Evolutionary conservation across 2,797 vertebrate species (phyloP).

Genomic region (Phrynocephalus forsythii): DNA sequence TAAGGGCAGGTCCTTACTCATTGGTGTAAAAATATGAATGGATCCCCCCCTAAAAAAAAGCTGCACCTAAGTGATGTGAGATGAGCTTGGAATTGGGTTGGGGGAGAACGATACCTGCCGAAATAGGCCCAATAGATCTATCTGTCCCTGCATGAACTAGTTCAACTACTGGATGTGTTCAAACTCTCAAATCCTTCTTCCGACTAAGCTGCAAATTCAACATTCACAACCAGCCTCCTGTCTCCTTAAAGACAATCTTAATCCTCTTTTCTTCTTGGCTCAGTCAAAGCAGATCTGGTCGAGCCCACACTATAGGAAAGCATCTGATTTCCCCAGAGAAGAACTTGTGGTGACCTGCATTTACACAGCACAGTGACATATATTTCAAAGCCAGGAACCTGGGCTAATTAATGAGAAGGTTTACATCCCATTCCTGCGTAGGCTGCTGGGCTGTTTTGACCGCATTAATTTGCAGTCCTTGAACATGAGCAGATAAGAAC

Average conservation of each 20-base stretch:
- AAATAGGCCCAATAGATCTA: background rate
- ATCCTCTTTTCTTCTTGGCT: background rate
- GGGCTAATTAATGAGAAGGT: slow-evolving; percentile 31
- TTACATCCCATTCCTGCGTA: slow-evolving; percentile 31
- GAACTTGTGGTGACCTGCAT: background rate
- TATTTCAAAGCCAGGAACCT: slow-evolving; percentile 11
- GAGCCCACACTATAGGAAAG: slow-evolving; percentile 5
- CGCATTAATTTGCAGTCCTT: slow-evolving; percentile 61
- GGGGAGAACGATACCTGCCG: background rate
- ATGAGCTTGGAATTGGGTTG: background rate
- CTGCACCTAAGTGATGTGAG: background rate
- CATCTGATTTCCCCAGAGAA: accelerated
- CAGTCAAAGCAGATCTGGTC: background rate
- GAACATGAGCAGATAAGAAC: slow-evolving; percentile 65
- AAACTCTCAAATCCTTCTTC: slow-evolving; percentile 36
- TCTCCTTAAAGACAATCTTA: background rate
- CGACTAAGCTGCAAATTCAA: slow-evolving; percentile 7
- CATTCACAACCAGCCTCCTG: background rate
- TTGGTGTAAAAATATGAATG: background rate
- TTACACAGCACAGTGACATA: slow-evolving; percentile 38
- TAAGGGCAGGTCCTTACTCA: background rate
- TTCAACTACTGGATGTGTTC: background rate
- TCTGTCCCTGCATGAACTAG: background rate
- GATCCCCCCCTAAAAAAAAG: background rate
- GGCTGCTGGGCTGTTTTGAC: slow-evolving; percentile 11